phyloP scores from a whole-genome alignment of 2,888 invertebrate genomes.

The Rhaphigaster nebulosa region DNA sequence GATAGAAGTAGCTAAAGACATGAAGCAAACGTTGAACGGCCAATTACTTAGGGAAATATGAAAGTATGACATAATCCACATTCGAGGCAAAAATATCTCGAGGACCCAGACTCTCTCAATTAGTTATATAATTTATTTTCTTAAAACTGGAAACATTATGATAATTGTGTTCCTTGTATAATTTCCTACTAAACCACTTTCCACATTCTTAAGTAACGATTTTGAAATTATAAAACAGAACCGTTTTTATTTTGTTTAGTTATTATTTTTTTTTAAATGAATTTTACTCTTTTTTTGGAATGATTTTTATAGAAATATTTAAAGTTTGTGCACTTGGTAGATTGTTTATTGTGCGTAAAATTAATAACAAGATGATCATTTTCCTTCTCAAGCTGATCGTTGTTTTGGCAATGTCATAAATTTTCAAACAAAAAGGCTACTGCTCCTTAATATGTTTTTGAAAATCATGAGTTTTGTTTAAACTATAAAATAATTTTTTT shows the following conservation, averaged over 20 bases:
- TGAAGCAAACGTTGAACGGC: too few species aligned
- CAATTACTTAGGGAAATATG: too few species aligned
- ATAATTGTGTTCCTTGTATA: neutral
- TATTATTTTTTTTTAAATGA: neutral
- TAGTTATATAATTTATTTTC: neutral
- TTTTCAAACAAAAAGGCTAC: too few species aligned
- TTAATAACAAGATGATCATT: too few species aligned
- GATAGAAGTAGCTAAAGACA: too few species aligned
- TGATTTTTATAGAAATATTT: neutral
- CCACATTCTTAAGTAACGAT: neutral
- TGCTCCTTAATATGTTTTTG: too few species aligned
- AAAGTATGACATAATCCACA: neutral
- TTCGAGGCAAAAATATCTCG: neutral
- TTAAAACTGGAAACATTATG: neutral
- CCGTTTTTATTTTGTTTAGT: neutral
- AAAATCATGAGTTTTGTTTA: too few species aligned
- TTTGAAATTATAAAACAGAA: neutral
- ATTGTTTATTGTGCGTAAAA: too few species aligned
- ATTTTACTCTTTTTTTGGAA: neutral
- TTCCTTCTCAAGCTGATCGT: too few species aligned
- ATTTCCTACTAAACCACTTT: conserved; percentile 14
- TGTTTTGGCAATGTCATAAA: too few species aligned
- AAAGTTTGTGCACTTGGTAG: too few species aligned
- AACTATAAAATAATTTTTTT: too few species aligned
- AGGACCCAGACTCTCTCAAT: neutral